Conservation (phyloP, 2,888 invertebrate species). For the Schizotus pectinicornis region DNA sequence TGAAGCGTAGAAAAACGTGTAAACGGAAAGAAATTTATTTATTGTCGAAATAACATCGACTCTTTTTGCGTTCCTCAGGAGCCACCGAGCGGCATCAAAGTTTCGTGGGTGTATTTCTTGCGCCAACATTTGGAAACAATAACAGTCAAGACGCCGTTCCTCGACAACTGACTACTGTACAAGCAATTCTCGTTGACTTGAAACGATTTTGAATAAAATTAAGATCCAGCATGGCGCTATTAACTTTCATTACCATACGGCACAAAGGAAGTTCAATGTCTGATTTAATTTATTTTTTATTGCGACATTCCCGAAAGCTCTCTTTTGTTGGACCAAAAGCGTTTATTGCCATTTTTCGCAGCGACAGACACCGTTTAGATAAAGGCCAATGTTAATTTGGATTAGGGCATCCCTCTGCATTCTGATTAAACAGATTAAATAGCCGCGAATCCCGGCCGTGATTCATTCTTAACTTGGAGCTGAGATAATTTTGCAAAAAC, state of each 20-base stretch:
- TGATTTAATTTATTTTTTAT: constrained; percentile 24
- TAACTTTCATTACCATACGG: constrained; percentile 17
- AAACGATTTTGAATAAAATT: constrained; percentile 21
- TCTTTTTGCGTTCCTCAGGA: too few relatives aligned
- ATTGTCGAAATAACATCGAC: too few relatives aligned
- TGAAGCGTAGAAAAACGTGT: too few relatives aligned
- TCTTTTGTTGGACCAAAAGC: constrained; percentile 6
- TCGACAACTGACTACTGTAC: neutral
- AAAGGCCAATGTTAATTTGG: constrained; percentile 6
- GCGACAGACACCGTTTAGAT: constrained; percentile 2
- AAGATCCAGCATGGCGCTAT: constrained; percentile 13
- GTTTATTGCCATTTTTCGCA: constrained; percentile 11
- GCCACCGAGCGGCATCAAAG: too few relatives aligned
- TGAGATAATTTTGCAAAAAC: neutral
- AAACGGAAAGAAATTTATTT: too few relatives aligned
- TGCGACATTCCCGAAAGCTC: constrained; percentile 14
- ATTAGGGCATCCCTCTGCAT: neutral
- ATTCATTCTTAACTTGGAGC: neutral
- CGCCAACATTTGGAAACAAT: too few relatives aligned
- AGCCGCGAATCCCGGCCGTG: neutral
- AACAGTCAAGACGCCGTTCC: too few relatives aligned
- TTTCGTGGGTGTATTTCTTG: too few relatives aligned
- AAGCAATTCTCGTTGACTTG: constrained; percentile 11
- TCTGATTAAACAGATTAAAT: too few relatives aligned
- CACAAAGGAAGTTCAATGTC: constrained; percentile 22